Percentiles rank a stretch among this genome's conserved stretches.
phyloP scores from a whole-genome alignment of 1,140 invertebrate genomes.

The Drosophila tristis region DNA sequence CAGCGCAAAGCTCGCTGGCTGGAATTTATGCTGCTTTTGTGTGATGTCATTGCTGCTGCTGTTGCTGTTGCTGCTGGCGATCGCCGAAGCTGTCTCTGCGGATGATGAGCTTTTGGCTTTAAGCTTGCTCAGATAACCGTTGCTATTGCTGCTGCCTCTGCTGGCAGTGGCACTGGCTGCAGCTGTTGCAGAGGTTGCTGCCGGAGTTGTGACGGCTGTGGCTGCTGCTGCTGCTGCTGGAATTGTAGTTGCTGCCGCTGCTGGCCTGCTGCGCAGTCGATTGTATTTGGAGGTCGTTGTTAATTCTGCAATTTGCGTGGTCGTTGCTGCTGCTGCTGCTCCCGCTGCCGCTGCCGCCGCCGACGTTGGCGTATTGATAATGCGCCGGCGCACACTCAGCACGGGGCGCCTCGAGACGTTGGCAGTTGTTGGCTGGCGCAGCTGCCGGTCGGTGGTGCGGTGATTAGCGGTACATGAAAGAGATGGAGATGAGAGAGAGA shows the following conservation, averaged over 20 bases:
- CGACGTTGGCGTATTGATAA: constrained; percentile 67
- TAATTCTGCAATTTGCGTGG: constrained; percentile 51
- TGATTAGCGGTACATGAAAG: constrained; percentile 51
- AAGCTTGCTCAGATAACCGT: constrained; percentile 55
- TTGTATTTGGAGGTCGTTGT: constrained; percentile 65
- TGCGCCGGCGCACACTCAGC: constrained; percentile 75
- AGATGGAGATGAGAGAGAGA: constrained; percentile 23
- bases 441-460: constrained; percentile 46
- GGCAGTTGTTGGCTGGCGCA: constrained; percentile 64
- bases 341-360: constrained; percentile 21
- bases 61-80: constrained; percentile 30
- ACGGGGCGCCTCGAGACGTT: constrained; percentile 70
- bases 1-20: constrained; percentile 65
- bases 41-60: constrained; percentile 46
- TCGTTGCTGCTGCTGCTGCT: constrained; percentile 26
- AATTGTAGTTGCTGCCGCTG: constrained; percentile 25
- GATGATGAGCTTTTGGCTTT: constrained; percentile 54
- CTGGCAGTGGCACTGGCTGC: constrained; percentile 23
- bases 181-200: constrained; percentile 26
- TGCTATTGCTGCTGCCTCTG: constrained; percentile 42
- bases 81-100: constrained; percentile 27
- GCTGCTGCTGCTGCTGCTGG: constrained; percentile 20
- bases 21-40: constrained; percentile 59
- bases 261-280: constrained; percentile 53
- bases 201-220: constrained; percentile 9